Percentiles rank a stretch among this genome's conserved stretches.
phyloP scores from a whole-genome alignment of 2,888 invertebrate species.

The Spisula solida region DNA sequence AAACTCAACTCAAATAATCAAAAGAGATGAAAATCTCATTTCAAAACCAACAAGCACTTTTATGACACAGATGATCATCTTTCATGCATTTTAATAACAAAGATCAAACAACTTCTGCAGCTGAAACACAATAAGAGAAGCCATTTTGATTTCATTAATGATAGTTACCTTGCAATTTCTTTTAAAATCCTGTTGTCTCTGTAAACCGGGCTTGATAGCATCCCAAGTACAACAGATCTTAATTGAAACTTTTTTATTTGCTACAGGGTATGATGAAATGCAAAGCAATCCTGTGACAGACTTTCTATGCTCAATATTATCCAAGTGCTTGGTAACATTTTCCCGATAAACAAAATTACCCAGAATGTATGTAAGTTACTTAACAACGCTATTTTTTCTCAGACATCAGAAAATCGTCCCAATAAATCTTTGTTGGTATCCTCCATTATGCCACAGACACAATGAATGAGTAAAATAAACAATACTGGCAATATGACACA shows the following conservation, averaged over 20 bases:
- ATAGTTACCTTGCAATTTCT: neutral
- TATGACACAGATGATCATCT: neutral
- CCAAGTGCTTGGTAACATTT: constrained; percentile 5
- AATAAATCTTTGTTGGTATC: constrained; percentile 25
- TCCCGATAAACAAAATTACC: constrained; percentile 22
- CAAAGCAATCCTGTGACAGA: neutral
- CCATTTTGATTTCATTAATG: constrained; percentile 12
- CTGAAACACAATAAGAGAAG: neutral
- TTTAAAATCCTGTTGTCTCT: neutral
- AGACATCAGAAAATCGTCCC: constrained; percentile 28
- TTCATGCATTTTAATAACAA: neutral
- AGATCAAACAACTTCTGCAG: neutral
- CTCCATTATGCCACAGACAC: constrained; percentile 38
- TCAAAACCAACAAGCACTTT: neutral
- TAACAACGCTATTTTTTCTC: constrained; percentile 18
- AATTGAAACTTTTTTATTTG: neutral
- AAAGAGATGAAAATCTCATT: no score
- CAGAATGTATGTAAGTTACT: constrained; percentile 10
- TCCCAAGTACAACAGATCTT: neutral
- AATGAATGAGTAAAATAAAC: constrained; percentile 37
- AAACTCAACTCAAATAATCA: no score
- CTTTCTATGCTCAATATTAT: constrained; percentile 5
- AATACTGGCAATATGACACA: constrained; percentile 15
- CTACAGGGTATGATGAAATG: neutral
- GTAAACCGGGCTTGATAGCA: neutral